Evolutionary conservation across 2,888 invertebrate species (phyloP), one percentile per base, ranked within the genome.

Genomic region (Nomada ruficornis): DNA sequence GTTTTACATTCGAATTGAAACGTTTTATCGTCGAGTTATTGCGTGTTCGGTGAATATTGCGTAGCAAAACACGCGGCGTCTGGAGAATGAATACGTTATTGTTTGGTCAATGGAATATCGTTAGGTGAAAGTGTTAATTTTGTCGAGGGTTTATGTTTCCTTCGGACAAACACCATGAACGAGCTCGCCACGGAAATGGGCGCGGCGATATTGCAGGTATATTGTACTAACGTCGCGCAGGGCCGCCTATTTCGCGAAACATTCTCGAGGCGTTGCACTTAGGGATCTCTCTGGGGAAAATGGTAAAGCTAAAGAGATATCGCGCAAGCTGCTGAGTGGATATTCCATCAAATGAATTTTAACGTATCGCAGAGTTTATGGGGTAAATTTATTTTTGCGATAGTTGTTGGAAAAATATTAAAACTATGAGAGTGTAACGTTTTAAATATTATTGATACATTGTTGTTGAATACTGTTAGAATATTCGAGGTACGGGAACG

Each of bases 121-220:
- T 36, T 13, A 36, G 15, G 2, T 26, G 55, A 60, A 47, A 72
- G 50, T 47, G 44, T 80, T 80, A 69, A 80, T 80, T 59, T 73
- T 36, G 55, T 50, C 20, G 26, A 42, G 52, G 29, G 68, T 52
- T 65, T 47, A 62, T 69, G 64, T 57, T 67, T 50, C 62, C 63
- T 59, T 57, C 10, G 63, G 63, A 68, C 77, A 60, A 74, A 63
- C 62, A 63, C 57, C 23, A 26, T 26, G 69, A 57, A 62, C n/a
- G 68, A 55, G 29, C 42, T 67, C 9, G 60, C 54, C 52, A 26
- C 57, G 80, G 67, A 82, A 74, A 74, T 82, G 74, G 73, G 60
- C 42, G 80, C 74, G 57, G 62, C 62, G 44, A 47, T 67, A 60
- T 68, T 72, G 23, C 57, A 20, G 36, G 62, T 59, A 68, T 29